Conservation (phyloP, 1,140 invertebrate species). For the Ceratitis capitata region DNA sequence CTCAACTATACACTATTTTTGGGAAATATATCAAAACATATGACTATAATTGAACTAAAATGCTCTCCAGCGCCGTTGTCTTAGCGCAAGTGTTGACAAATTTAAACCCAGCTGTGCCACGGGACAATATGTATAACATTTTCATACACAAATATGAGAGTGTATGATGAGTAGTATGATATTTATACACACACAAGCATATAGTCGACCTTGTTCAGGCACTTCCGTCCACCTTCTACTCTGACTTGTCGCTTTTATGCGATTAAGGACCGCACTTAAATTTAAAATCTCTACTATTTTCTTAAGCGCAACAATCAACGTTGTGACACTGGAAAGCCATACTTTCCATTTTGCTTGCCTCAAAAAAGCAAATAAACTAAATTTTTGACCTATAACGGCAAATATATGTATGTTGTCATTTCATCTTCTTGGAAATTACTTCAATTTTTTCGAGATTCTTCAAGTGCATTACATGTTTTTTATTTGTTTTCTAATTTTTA, state of each 20-base stretch:
- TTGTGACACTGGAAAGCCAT: background rate
- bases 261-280: slow-evolving; percentile 2
- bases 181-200: background rate
- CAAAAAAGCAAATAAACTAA: background rate
- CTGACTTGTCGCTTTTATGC: background rate
- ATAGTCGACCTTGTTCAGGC: background rate
- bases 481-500: background rate
- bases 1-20: no score
- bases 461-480: background rate
- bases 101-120: background rate
- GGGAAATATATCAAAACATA: slow-evolving; percentile 2
- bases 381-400: background rate
- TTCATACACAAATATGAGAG: background rate
- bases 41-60: background rate
- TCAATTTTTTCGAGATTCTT: background rate
- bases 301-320: background rate
- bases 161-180: background rate
- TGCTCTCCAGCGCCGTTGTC: background rate
- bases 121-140: background rate
- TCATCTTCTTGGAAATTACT: slow-evolving; percentile 26
- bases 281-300: background rate
- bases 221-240: background rate
- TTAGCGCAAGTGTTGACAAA: background rate
- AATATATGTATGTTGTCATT: slow-evolving; percentile 31
- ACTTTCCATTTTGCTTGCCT: background rate